Percentiles rank a stretch among this genome's conserved stretches.
These are phyloP conservation scores for Ctenosaura bakeri DNA, from an alignment of 2,797 vertebrate species.

Conservation along the genomic window DNA sequence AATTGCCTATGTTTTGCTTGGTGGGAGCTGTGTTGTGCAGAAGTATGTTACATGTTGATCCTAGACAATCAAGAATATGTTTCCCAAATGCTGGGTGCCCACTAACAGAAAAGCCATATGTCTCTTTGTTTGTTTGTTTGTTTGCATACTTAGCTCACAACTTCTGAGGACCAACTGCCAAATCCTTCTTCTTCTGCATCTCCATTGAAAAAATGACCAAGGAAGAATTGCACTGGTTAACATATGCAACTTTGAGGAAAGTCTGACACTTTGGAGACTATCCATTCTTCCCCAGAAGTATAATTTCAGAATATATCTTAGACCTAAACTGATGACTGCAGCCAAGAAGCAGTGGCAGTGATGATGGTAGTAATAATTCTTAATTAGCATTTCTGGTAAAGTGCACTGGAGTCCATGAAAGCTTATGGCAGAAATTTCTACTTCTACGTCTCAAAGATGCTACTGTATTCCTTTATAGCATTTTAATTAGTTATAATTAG, in stretches of 20 bases:
- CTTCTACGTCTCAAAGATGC: no score
- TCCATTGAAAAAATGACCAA: background rate
- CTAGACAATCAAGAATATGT: background rate
- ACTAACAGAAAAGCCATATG: background rate
- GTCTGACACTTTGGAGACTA: background rate
- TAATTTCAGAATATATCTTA: background rate
- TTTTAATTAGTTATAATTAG: no score
- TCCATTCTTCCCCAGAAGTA: background rate
- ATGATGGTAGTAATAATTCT: no score
- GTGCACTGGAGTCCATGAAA: no score
- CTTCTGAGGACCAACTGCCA: background rate
- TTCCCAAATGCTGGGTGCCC: no score
- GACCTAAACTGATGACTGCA: background rate
- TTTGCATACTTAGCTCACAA: background rate
- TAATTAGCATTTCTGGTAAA: background rate
- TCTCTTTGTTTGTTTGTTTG: background rate
- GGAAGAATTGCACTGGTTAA: background rate
- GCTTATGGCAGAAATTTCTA: no score
- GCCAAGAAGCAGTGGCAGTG: background rate
- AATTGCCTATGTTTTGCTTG: background rate
- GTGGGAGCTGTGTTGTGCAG: background rate
- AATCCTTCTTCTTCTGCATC: background rate
- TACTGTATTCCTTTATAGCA: no score
- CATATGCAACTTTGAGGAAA: background rate
- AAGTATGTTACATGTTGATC: background rate